These are phyloP conservation scores for Lamprologus ornatipinnis DNA, from an alignment of 2,113 vertebrate genomes.

Conservation along the genomic window DNA sequence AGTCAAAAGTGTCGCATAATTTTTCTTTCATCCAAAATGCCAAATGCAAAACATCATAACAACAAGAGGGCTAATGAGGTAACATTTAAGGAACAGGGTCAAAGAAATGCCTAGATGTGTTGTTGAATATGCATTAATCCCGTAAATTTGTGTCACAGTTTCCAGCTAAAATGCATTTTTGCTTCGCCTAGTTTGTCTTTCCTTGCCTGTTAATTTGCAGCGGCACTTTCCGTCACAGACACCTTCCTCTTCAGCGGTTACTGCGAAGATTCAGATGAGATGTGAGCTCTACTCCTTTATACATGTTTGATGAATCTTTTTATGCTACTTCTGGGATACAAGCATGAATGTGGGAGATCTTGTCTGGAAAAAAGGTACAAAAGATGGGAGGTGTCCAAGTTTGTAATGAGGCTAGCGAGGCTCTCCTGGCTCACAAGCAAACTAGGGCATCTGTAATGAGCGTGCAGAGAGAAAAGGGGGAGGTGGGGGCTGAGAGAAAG, in stretches of 20 bases:
- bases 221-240: conserved; percentile 4
- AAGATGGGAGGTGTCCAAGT: conserved; percentile 58
- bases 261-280: conserved; percentile 38
- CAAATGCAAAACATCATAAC: conserved; percentile 40
- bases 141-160: conserved; percentile 23
- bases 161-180: conserved; percentile 14
- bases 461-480: conserved; percentile 4
- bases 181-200: background rate
- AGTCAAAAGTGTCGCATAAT: conserved; percentile 13
- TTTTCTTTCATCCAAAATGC: conserved; percentile 49
- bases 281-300: conserved; percentile 42
- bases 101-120: conserved; percentile 31
- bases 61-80: conserved; percentile 56
- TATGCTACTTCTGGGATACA: conserved; percentile 43
- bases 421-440: conserved; percentile 57
- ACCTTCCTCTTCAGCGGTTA: background rate
- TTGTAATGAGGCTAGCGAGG: conserved; percentile 64
- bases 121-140: conserved; percentile 49
- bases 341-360: conserved; percentile 46
- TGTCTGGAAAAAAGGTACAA: conserved; percentile 59
- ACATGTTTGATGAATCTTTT: conserved; percentile 61
- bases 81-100: conserved; percentile 57
- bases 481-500: background rate
- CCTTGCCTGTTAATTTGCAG: conserved; percentile 8
- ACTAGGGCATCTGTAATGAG: conserved; percentile 67